These are phyloP conservation scores for Brachionus asplanchnoidis DNA, from an alignment of 1,140 invertebrate genomes.

Conservation along the genomic window DNA sequence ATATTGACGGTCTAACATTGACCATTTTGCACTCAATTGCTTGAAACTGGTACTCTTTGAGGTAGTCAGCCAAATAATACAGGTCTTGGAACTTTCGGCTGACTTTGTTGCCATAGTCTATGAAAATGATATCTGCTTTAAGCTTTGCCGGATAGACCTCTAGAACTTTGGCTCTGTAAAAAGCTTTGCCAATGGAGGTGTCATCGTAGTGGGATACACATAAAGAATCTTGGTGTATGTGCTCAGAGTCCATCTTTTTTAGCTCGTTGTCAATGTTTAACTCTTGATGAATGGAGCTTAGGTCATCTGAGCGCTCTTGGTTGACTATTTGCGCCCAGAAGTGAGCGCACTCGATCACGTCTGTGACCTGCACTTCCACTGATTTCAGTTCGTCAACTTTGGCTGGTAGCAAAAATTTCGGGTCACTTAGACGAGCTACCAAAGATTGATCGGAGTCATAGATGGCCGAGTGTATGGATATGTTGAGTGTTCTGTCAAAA, in stretches of 20 bases:
- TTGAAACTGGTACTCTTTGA: conserved; percentile 12
- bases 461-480: background rate
- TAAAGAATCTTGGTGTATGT: background rate
- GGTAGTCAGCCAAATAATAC: background rate
- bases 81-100: background rate
- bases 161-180: conserved; percentile 13
- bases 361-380: background rate
- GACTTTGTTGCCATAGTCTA: conserved; percentile 20
- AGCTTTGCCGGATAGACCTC: background rate
- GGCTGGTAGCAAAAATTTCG: background rate
- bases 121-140: background rate
- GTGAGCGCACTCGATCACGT: conserved; percentile 14
- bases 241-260: background rate
- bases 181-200: background rate
- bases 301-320: background rate
- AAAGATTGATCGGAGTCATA: background rate
- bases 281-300: background rate
- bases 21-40: conserved; percentile 31
- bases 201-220: conserved; percentile 7
- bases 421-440: background rate
- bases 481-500: background rate
- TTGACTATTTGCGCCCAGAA: conserved; percentile 6
- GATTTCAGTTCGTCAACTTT: background rate
- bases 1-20: background rate
- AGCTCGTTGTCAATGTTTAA: background rate